Conservation (phyloP, 2,888 invertebrate genomes). For the Trilocha varians region DNA sequence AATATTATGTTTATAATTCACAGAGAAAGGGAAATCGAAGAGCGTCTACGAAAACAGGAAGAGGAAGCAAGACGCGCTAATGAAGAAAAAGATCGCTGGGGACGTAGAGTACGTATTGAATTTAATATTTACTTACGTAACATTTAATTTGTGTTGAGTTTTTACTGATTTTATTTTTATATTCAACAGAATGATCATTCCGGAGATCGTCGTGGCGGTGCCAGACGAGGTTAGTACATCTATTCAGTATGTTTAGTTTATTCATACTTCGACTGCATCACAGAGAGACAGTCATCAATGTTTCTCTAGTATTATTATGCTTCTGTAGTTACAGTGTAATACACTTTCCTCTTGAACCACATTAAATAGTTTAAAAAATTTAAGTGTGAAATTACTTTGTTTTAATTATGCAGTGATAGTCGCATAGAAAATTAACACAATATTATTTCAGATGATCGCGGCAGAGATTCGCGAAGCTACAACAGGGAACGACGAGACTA, state of each 20-base stretch:
- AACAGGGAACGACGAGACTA: conserved; percentile 53
- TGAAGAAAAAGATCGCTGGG: conserved; percentile 64
- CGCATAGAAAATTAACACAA: background rate
- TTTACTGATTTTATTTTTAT: conserved; percentile 1
- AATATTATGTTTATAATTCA: conserved; percentile 6
- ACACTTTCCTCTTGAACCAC: too few species aligned
- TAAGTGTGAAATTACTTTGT: too few species aligned
- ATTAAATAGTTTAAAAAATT: too few species aligned
- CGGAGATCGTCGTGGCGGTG: conserved; percentile 51
- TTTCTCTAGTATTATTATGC: too few species aligned
- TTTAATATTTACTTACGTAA: background rate
- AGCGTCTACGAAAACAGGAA: conserved; percentile 80
- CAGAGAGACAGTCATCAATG: too few species aligned
- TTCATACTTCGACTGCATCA: too few species aligned
- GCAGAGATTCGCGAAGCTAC: conserved; percentile 53
- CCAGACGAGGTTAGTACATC: conserved; percentile 49
- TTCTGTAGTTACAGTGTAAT: too few species aligned
- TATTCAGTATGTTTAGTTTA: background rate
- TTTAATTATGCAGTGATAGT: too few species aligned
- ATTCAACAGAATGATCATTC: conserved; percentile 56
- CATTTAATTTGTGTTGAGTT: background rate
- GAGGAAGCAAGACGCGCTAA: conserved; percentile 52
- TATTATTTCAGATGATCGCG: conserved; percentile 39
- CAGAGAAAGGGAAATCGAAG: conserved; percentile 91
- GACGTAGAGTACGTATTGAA: conserved; percentile 35